These are phyloP conservation scores for Cavia aperea DNA, from an alignment of 2,113 vertebrate genomes.

Conservation along the genomic window DNA sequence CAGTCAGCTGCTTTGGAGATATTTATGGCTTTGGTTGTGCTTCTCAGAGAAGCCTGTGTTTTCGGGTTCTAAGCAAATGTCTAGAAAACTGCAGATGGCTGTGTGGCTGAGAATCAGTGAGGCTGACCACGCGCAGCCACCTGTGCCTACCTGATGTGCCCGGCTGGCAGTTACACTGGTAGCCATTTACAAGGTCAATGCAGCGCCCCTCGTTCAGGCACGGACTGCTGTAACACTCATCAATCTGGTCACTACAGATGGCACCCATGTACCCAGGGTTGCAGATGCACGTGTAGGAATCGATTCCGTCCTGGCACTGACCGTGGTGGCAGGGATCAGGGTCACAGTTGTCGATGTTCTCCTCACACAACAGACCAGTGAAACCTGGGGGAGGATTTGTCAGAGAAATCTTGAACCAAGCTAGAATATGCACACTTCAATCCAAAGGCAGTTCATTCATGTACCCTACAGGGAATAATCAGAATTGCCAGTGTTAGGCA, in stretches of 20 bases:
- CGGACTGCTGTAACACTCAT: constrained; percentile 90
- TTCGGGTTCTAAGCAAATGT: not conserved
- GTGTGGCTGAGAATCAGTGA: not conserved
- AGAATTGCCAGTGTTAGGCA: no score
- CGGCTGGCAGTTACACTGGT: constrained; percentile 87
- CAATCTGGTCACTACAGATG: constrained; percentile 90
- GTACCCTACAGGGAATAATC: not conserved
- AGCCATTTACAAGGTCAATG: constrained; percentile 89
- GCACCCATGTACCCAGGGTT: constrained; percentile 86
- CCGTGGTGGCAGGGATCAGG: constrained; percentile 92
- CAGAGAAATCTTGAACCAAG: not conserved
- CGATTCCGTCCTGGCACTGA: constrained; percentile 89
- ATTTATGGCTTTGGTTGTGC: not conserved
- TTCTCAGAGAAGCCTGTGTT: not conserved
- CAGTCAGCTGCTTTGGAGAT: not conserved
- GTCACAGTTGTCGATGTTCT: constrained; percentile 90
- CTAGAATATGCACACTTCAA: not conserved
- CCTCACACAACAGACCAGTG: constrained; percentile 83
- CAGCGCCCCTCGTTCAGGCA: constrained; percentile 91
- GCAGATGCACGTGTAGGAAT: constrained; percentile 88
- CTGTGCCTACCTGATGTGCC: constrained; percentile 83
- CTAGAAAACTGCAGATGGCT: not conserved
- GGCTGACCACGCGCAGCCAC: not conserved
- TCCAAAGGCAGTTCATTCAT: not conserved
- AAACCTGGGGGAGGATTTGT: constrained; percentile 79